Evolutionary conservation across 2,888 invertebrate genomes (phyloP).

Genomic region (Drosophila multiciliata): DNA sequence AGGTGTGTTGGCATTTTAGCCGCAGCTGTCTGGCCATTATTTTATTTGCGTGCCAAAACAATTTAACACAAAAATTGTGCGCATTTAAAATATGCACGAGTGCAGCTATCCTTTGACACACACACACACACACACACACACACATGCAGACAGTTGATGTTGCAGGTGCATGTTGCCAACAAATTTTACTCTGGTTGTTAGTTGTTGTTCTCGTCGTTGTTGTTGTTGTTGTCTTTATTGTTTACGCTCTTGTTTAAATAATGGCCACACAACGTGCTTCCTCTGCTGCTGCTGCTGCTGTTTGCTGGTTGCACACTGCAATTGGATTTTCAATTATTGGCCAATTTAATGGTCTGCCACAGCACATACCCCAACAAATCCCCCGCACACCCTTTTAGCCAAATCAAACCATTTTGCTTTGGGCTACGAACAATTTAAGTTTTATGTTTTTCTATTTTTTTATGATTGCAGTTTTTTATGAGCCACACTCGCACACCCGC

Average conservation of each 20-base stretch:
- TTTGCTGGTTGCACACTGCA: slow-evolving; percentile 60
- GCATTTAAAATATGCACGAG: slow-evolving; percentile 76
- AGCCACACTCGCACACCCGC: slow-evolving; percentile 6
- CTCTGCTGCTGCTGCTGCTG: slow-evolving; percentile 16
- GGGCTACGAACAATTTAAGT: slow-evolving; percentile 42
- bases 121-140: slow-evolving; percentile 43
- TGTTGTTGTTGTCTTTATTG: slow-evolving; percentile 70
- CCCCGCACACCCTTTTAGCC: background rate
- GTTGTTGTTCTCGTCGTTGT: slow-evolving; percentile 23
- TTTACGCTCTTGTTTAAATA: slow-evolving; percentile 79
- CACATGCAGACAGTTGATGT: slow-evolving; percentile 23
- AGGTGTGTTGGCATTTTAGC: slow-evolving; percentile 22
- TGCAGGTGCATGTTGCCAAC: slow-evolving; percentile 69
- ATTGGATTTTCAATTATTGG: slow-evolving; percentile 84
- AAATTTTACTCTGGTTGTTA: slow-evolving; percentile 56
- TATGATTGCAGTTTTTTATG: slow-evolving; percentile 75
- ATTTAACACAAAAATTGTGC: slow-evolving; percentile 78
- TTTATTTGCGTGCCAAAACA: slow-evolving; percentile 81
- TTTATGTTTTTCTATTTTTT: slow-evolving; percentile 51
- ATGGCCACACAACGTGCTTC: slow-evolving; percentile 75
- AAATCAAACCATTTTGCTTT: slow-evolving; percentile 51
- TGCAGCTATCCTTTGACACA: slow-evolving; percentile 77
- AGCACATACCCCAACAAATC: background rate
- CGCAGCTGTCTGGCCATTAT: slow-evolving; percentile 68
- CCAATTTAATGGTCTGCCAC: slow-evolving; percentile 75